Conservation (phyloP, 2,113 vertebrate species). For the Vulpes vulpes region DNA sequence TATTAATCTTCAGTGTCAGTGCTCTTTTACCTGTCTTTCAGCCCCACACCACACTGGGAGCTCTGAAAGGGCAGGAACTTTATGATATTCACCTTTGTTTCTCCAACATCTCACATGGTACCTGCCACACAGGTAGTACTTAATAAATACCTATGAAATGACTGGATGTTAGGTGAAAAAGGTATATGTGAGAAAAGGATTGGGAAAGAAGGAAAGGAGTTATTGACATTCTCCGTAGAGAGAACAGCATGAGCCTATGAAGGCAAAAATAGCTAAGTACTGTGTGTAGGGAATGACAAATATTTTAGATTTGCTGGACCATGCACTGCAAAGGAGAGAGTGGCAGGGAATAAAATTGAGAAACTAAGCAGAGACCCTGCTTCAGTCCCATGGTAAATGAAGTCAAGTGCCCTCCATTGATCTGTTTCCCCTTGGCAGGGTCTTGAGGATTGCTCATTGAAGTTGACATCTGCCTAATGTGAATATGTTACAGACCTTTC, state of each 20-base stretch:
- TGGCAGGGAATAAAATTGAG: not conserved
- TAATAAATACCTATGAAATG: not conserved
- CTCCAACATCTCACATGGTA: not conserved
- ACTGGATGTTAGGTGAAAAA: not conserved
- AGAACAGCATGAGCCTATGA: not conserved
- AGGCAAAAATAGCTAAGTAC: not conserved
- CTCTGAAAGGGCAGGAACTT: not conserved
- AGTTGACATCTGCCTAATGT: not conserved
- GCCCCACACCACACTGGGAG: not conserved
- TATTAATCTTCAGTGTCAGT: not conserved
- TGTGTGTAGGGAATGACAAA: not conserved
- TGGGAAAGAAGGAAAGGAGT: rapidly evolving
- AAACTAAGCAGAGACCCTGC: not conserved
- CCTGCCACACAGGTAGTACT: not conserved
- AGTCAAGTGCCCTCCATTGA: not conserved
- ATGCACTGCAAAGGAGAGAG: not conserved
- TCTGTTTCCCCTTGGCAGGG: not conserved
- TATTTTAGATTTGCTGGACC: not conserved
- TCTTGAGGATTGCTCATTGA: not conserved
- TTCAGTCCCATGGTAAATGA: not conserved
- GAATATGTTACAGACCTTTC: not conserved
- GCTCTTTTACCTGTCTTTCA: not conserved
- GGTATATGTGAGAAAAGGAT: not conserved
- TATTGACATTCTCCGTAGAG: not conserved
- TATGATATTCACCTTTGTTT: not conserved